Percentiles rank a stretch among this genome's conserved stretches.
Evolutionary conservation across 2,888 invertebrate genomes (phyloP).

Genomic region (Lysandra bellargus): DNA sequence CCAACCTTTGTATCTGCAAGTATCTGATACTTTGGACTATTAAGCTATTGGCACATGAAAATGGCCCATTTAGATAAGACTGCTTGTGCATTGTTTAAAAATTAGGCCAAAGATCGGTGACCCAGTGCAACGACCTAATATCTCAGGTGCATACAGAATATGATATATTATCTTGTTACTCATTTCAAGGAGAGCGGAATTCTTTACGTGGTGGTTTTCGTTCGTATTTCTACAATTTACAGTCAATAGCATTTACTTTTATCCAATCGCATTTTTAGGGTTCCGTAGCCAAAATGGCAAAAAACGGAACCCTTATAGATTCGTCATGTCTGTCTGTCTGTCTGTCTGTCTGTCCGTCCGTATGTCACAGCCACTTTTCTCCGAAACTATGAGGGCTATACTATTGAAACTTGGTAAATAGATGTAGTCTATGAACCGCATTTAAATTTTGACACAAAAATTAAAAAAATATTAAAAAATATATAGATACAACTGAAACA

Average conservation of each 20-base stretch:
- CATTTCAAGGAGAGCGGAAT: not conserved
- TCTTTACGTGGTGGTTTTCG: not conserved
- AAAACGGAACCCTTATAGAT: too few relatives aligned
- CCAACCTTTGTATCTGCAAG: not conserved
- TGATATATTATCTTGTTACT: not conserved
- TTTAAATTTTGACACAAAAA: too few relatives aligned
- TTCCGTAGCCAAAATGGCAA: too few relatives aligned
- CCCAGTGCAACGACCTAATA: not conserved
- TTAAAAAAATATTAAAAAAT: too few relatives aligned
- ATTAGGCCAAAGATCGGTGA: conserved; percentile 5
- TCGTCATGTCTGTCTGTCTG: too few relatives aligned
- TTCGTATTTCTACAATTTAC: not conserved
- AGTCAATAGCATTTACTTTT: not conserved
- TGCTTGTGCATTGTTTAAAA: not conserved
- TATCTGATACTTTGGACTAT: not conserved
- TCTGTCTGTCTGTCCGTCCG: too few relatives aligned
- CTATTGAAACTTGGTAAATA: too few relatives aligned
- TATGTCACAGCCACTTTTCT: too few relatives aligned
- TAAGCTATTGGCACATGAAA: not conserved
- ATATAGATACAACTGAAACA: too few relatives aligned
- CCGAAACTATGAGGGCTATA: too few relatives aligned
- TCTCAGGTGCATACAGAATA: conserved; percentile 10
- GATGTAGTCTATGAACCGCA: too few relatives aligned
- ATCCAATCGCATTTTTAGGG: not conserved
- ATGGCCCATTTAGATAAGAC: not conserved